Percentiles rank a stretch among this genome's conserved stretches.
Evolutionary conservation across 92 coral and sea anemone genomes (phyloP).

Genomic region (Scolanthus callimorphus): DNA sequence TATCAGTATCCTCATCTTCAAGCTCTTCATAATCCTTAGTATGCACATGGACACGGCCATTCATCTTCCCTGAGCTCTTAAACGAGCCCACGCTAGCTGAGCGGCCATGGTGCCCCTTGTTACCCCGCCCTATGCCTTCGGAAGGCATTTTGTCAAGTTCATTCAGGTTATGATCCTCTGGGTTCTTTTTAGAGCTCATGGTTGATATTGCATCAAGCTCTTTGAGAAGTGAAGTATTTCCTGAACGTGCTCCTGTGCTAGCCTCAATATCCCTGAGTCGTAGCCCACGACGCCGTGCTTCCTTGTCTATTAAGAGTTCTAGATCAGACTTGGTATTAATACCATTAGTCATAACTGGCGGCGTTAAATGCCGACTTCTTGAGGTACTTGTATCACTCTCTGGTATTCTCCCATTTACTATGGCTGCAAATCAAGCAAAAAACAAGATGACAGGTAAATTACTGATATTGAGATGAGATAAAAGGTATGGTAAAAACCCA

Average conservation of each 20-base stretch:
- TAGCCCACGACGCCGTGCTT: conserved; percentile 76
- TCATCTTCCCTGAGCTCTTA: conserved; percentile 51
- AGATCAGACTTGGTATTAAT: conserved; percentile 79
- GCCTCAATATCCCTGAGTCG: conserved; percentile 72
- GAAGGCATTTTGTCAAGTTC: conserved; percentile 89
- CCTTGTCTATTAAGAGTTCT: conserved; percentile 88
- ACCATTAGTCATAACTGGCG: conserved; percentile 82
- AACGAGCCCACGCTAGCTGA: conserved; percentile 35
- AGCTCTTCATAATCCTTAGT: conserved; percentile 63
- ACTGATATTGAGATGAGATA: too few relatives aligned
- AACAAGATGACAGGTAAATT: too few relatives aligned
- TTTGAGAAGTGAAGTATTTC: conserved; percentile 46
- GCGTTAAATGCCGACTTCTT: neutral
- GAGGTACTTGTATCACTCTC: neutral
- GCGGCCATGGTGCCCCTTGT: conserved; percentile 50
- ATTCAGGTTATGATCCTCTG: conserved; percentile 95
- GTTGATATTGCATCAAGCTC: conserved; percentile 49
- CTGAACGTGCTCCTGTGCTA: conserved; percentile 50
- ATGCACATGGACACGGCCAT: conserved; percentile 45
- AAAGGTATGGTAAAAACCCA: neutral
- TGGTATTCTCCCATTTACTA: neutral
- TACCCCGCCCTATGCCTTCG: conserved; percentile 37
- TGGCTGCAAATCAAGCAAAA: neutral
- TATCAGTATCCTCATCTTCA: conserved; percentile 88
- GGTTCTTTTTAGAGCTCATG: conserved; percentile 71